Base-by-base conservation (phyloP, 2,888 invertebrate species). In the Agrotis exclamationis region DNA sequence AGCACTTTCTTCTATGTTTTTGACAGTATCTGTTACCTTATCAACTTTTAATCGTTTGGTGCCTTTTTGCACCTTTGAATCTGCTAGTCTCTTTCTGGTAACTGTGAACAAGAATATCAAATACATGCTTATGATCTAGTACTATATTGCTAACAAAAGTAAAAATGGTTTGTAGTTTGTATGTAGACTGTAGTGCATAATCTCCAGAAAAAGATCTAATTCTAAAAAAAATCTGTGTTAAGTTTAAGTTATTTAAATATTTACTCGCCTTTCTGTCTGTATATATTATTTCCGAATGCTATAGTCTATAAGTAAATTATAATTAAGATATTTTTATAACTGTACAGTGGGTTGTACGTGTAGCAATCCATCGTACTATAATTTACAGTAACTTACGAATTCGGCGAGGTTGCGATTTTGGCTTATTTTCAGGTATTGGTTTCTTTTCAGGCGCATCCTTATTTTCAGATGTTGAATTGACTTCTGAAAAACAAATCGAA, bases 71-170 rank as follows among this genome's bases (percentile, higher is more conserved):
- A 64, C 67, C 53, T 79, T 84, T 9, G 84, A 65, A 67, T 85
- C 84, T 0, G 88, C 86, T 63, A 70, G 62, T 63, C 84, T 82
- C 70, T 86, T 88, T 66, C 80, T 83, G 33, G 87, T 75, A 14
- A 67, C 88, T 88, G 79, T 54, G 70, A 80, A 62, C 20, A 56
- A 50, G 2, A 63, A 58, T 33, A 24, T 70, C 7, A 24, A 13
- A 24, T 33, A 65, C 20, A 33, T 33, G n/a, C 33, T 28, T 20
- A 20, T 3, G 3, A 33, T 33, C 13, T n/a, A 13, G 28, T 54
- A n/a, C n/a, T 56, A 11, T 6, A 5, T 18, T 56, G 7, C n/a
- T n/a, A n/a, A n/a, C n/a, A n/a, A n/a, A n/a, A 28, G 18, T 28
- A 11, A n/a, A 11, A 28, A 39, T 39, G 9, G 39, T 11, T 11